phyloP scores from a whole-genome alignment of 2,888 invertebrate species.

The Miltochrista miniata region DNA sequence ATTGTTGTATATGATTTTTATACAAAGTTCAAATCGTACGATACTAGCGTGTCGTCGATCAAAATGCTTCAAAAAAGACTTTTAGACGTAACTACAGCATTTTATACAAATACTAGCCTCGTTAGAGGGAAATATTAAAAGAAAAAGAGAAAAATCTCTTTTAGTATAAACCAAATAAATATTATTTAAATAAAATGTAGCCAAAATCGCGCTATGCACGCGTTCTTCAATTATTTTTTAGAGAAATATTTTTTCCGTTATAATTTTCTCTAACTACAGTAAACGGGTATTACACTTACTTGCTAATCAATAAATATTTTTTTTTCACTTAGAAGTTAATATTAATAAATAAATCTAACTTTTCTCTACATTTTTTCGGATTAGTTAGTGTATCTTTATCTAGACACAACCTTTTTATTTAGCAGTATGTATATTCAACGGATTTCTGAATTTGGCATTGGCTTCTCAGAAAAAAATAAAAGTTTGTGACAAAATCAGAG shows the following conservation, averaged over 20 bases:
- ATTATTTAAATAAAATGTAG: conserved; percentile 17
- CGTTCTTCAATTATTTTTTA: conserved; percentile 36
- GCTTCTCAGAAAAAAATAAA: conserved; percentile 50
- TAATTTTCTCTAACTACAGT: conserved; percentile 66
- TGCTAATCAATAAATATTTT: conserved; percentile 79
- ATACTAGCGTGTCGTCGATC: conserved; percentile 47
- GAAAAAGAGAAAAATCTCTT: conserved; percentile 36
- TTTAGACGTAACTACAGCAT: conserved; percentile 35
- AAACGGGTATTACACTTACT: conserved; percentile 74
- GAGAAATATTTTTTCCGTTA: conserved; percentile 44
- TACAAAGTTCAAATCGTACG: conserved; percentile 70
- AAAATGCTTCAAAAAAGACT: conserved; percentile 80
- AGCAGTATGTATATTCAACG: conserved; percentile 67
- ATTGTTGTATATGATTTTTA: conserved; percentile 75
- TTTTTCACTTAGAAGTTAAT: conserved; percentile 68
- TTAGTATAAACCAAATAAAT: conserved; percentile 16
- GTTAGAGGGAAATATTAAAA: conserved; percentile 36
- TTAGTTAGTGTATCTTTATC: conserved; percentile 71
- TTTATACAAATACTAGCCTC: conserved; percentile 49
- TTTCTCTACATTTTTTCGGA: conserved; percentile 63
- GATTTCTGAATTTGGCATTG: conserved; percentile 74
- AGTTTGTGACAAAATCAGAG: conserved; percentile 45
- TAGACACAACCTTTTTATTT: conserved; percentile 79
- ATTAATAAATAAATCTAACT: conserved; percentile 78
- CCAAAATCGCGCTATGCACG: conserved; percentile 39